phyloP scores from a whole-genome alignment of 1,140 invertebrate genomes.

The Drosophila subobscura region DNA sequence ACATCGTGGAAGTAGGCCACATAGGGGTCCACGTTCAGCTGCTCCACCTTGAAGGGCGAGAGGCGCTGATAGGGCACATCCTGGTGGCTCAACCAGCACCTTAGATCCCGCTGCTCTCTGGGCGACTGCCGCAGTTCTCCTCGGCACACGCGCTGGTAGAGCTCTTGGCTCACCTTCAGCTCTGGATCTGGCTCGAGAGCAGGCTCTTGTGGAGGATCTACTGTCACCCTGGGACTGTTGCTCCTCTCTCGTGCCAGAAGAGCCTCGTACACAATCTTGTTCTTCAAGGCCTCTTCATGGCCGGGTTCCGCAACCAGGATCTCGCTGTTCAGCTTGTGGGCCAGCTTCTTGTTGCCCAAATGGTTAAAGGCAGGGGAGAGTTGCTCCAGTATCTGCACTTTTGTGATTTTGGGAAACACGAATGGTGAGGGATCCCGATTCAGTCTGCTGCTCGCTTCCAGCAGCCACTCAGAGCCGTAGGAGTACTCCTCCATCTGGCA shows the following conservation, averaged over 20 bases:
- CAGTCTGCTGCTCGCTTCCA: slow-evolving; percentile 86
- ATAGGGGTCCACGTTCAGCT: slow-evolving; percentile 91
- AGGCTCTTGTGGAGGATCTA: not conserved
- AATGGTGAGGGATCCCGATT: not conserved
- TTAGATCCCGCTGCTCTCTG: slow-evolving; percentile 58
- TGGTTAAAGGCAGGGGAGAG: slow-evolving; percentile 28
- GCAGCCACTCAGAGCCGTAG: slow-evolving; percentile 96
- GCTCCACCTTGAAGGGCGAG: slow-evolving; percentile 95
- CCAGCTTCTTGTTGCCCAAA: slow-evolving; percentile 56
- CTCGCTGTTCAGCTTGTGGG: slow-evolving; percentile 52
- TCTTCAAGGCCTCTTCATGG: slow-evolving; percentile 33
- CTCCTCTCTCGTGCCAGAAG: slow-evolving; percentile 25
- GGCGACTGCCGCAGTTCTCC: slow-evolving; percentile 86
- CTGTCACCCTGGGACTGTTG: not conserved
- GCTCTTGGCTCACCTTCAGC: slow-evolving; percentile 17
- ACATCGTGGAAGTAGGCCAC: slow-evolving; percentile 94
- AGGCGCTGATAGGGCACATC: slow-evolving; percentile 90
- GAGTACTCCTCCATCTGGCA: slow-evolving; percentile 95
- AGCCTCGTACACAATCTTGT: slow-evolving; percentile 26
- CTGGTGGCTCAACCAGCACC: slow-evolving; percentile 90
- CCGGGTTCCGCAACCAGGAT: slow-evolving; percentile 40
- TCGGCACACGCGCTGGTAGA: slow-evolving; percentile 93
- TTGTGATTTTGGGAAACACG: slow-evolving; percentile 21
- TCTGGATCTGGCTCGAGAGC: slow-evolving; percentile 12
- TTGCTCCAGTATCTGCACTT: slow-evolving; percentile 41